Evolutionary conservation across 2,113 vertebrate genomes (phyloP), one percentile per base, ranked within the genome.

Genomic region (Butorides virescens): DNA sequence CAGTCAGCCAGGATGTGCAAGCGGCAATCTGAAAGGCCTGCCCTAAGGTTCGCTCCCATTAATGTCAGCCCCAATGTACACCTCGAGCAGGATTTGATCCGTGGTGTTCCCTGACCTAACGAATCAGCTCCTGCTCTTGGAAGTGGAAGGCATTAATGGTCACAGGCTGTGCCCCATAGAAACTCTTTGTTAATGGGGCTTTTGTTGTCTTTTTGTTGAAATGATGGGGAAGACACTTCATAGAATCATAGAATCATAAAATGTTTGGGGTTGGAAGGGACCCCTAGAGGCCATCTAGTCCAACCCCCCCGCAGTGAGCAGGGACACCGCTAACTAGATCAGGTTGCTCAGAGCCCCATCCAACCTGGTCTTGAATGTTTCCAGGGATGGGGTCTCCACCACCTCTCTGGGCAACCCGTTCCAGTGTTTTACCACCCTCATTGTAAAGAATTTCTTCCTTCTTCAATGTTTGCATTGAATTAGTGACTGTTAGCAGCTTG

Each of bases 1-100:
- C 44, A 46, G n/a, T 58, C 53, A 87, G 37, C 52, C 19, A n/a
- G 26, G 44, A 17, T 71, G 55, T 70, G 22, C n/a, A 83, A 59
- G 56, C 55, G n/a, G 44, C 29, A 42, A 11, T 78, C 81, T 49
- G 61, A 47, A 93, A 82, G 17, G 7, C 30, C 25, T 74, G 55
- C 17, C 62, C 49, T 37, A 29, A 72, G 29, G 6, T 55, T 42
- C 2, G 0, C 7, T 70, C 14, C 46, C n/a, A 52, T 26, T 86
- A 55, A 22, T 1, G 1, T 42, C 8, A 77, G 46, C 9, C 34
- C 19, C 27, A 16, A 17, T 1, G 1, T 25, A 27, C 13, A 36
- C 1, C 25, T 46, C 12, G 29, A 53, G 39, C 39, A 75, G 61
- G 65, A 80, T 66, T 66, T 67, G 50, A 22, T 77, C 61, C 46